A percentile compares a stretch with the other conserved stretches of the same genome.
Evolutionary conservation across 2,888 invertebrate species (phyloP).

Genomic region (Oligia fasciuncula): DNA sequence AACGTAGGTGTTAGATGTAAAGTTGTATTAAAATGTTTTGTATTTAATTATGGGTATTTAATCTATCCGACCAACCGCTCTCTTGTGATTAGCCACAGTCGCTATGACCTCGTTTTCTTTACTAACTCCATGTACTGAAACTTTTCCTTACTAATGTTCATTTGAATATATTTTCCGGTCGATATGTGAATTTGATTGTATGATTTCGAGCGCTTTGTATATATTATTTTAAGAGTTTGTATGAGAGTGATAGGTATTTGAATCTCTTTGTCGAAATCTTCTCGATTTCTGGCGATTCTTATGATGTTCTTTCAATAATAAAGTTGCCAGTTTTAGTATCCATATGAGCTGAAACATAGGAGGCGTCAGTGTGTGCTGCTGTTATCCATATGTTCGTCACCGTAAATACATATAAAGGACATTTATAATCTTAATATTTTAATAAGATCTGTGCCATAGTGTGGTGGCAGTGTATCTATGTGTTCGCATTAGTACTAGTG

Average conservation of each 20-base stretch:
- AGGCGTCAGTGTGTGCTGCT: constrained; percentile 54
- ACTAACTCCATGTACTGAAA: constrained; percentile 79
- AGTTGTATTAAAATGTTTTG: constrained; percentile 89
- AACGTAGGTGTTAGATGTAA: constrained; percentile 89
- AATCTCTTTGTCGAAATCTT: constrained; percentile 85
- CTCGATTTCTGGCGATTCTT: constrained; percentile 74
- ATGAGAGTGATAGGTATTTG: constrained; percentile 88
- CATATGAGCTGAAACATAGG: constrained; percentile 50
- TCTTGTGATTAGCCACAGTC: constrained; percentile 87
- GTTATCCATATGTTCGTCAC: constrained; percentile 68
- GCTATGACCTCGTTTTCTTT: constrained; percentile 81
- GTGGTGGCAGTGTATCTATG: constrained; percentile 85
- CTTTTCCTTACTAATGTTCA: constrained; percentile 76
- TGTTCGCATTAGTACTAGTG: constrained; percentile 85
- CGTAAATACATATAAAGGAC: constrained; percentile 74
- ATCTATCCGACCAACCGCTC: constrained; percentile 88
- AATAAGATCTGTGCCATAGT: constrained; percentile 89
- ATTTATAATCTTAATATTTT: constrained; percentile 75
- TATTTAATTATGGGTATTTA: constrained; percentile 89
- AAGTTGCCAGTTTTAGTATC: constrained; percentile 62
- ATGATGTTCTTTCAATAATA: constrained; percentile 62
- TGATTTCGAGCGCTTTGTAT: constrained; percentile 88
- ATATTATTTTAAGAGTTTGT: constrained; percentile 89
- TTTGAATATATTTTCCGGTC: constrained; percentile 75
- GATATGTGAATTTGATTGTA: constrained; percentile 83